Conservation (phyloP, 2,113 vertebrate genomes). For the Seriola aureovittata region DNA sequence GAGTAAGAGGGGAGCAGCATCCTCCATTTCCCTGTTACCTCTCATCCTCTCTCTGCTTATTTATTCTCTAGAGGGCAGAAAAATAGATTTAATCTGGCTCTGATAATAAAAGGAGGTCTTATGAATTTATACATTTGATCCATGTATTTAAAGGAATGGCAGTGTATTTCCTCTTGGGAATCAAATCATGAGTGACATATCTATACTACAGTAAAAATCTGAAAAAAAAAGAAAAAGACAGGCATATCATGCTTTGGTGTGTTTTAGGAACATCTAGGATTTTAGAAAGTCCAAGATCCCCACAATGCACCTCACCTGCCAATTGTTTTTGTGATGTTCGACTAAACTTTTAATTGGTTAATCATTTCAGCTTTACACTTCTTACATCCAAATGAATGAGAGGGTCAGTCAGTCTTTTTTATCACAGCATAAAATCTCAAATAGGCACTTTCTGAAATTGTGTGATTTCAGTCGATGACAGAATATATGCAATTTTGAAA, state of each 20-base stretch:
- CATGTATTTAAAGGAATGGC: background rate
- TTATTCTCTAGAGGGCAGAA: background rate
- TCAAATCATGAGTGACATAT: background rate
- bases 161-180: background rate
- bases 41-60: conserved; percentile 33
- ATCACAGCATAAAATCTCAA: no score
- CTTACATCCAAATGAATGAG: no score
- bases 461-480: no score
- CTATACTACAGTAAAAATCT: background rate
- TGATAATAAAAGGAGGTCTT: background rate
- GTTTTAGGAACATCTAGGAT: no score
- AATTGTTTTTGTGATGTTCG: no score
- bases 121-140: background rate
- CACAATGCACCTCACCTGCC: no score
- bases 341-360: no score
- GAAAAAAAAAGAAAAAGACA: background rate
- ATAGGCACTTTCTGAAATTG: no score
- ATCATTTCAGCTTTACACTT: no score
- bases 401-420: no score
- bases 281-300: no score
- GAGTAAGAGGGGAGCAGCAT: conserved; percentile 60
- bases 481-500: no score
- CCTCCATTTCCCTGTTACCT: conserved; percentile 60
- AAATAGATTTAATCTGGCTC: background rate
- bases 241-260: background rate